These are phyloP conservation scores for Cosmia trapezina DNA, from an alignment of 2,888 invertebrate genomes.

Conservation along the genomic window DNA sequence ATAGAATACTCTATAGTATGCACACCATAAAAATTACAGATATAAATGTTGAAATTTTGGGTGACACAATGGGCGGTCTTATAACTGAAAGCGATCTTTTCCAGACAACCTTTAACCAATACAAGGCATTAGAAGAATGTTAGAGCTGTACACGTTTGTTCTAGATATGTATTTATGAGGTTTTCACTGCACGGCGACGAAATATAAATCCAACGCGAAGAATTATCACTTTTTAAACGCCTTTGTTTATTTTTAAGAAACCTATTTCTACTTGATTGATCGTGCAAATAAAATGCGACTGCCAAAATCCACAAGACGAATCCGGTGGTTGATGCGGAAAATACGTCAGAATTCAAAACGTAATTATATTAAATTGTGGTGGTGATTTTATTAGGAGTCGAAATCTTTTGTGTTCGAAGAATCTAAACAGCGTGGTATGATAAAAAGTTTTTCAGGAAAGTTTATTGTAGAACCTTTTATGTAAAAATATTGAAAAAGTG, in stretches of 20 bases:
- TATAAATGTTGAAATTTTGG: too few species aligned
- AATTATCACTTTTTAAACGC: conserved; percentile 27
- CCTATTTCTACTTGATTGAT: conserved; percentile 27
- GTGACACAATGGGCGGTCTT: too few species aligned
- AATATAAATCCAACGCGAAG: not conserved
- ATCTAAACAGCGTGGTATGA: not conserved
- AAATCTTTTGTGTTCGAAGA: conserved; percentile 10
- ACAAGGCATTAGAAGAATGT: not conserved
- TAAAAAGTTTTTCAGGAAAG: not conserved
- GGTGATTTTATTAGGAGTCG: not conserved
- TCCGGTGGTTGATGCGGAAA: conserved; percentile 20
- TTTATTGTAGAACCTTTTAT: not conserved
- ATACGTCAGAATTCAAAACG: conserved; percentile 14
- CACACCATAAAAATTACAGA: too few species aligned
- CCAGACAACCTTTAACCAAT: too few species aligned
- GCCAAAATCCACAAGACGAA: conserved; percentile 59
- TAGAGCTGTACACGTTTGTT: not conserved
- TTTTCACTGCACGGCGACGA: not conserved
- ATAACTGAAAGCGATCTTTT: too few species aligned
- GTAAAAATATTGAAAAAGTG: not conserved
- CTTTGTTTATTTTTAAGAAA: conserved; percentile 33
- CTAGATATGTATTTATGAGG: not conserved
- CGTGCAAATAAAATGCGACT: conserved; percentile 36
- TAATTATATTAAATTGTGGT: conserved; percentile 5
- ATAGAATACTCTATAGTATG: too few species aligned